These are phyloP conservation scores for Diplogasteroides magnus DNA, from an alignment of 1,140 invertebrate genomes.

Conservation along the genomic window DNA sequence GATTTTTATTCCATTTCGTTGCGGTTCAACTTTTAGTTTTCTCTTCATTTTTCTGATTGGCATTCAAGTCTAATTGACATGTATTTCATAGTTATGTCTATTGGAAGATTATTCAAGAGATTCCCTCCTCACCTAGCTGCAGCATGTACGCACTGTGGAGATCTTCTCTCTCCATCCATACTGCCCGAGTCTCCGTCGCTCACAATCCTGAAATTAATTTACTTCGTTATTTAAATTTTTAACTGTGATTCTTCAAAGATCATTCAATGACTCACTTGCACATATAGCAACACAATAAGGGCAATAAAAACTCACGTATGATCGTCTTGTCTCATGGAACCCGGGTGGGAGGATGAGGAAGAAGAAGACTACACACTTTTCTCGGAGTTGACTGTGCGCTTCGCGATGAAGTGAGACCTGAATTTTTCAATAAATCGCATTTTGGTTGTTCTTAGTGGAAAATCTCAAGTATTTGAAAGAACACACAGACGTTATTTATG, in stretches of 20 bases:
- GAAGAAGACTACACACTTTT: background rate
- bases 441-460: no score
- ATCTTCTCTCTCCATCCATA: background rate
- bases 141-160: background rate
- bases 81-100: no score
- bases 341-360: background rate
- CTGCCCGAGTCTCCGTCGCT: background rate
- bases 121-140: no score
- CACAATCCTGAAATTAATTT: no score
- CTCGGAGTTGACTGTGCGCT: constrained; percentile 8
- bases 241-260: background rate
- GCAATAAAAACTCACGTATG: background rate
- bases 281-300: background rate
- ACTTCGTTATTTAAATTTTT: no score
- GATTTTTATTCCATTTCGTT: no score
- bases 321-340: constrained; percentile 4
- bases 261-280: background rate
- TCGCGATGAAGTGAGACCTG: background rate
- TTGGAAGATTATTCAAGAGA: no score
- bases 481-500: no score
- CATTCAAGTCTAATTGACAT: no score
- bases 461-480: background rate
- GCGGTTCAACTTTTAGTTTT: no score
- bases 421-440: background rate
- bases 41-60: no score